phyloP scores from a whole-genome alignment of 2,888 invertebrate genomes.

The Coenonympha arcania region DNA sequence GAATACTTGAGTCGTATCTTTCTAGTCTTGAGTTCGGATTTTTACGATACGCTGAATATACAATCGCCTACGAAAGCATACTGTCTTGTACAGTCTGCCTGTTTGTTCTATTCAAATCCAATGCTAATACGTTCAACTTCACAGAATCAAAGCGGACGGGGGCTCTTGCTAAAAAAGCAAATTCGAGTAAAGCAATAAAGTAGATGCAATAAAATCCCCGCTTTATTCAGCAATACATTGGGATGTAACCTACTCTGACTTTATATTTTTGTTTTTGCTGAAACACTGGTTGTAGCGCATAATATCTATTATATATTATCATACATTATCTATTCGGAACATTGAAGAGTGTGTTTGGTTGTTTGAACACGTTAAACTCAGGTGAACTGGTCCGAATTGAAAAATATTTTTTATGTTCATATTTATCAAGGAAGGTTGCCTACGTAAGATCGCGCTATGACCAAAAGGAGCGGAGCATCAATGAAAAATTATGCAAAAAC shows the following conservation, averaged over 20 bases:
- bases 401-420: too few relatives aligned
- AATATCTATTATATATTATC: too few relatives aligned
- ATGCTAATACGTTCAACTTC: conserved; percentile 73
- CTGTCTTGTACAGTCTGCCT: conserved; percentile 71
- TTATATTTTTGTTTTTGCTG: neutral
- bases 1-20: conserved; percentile 12
- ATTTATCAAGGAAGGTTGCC: too few relatives aligned
- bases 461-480: too few relatives aligned
- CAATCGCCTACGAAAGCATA: conserved; percentile 72
- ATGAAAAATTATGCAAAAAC: too few relatives aligned
- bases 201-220: conserved; percentile 28
- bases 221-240: conserved; percentile 13
- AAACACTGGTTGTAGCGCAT: neutral
- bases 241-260: neutral
- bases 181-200: conserved; percentile 50
- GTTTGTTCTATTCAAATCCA: conserved; percentile 74
- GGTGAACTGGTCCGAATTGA: too few relatives aligned
- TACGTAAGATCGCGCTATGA: too few relatives aligned
- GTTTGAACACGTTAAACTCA: too few relatives aligned
- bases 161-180: conserved; percentile 59
- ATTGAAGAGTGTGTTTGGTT: too few relatives aligned
- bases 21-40: conserved; percentile 36
- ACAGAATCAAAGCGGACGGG: conserved; percentile 68
- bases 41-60: conserved; percentile 70
- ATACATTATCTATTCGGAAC: too few relatives aligned